Percentiles rank a stretch among this genome's conserved stretches.
These are phyloP conservation scores for Harlomillsia oculata DNA, from an alignment of 1,140 invertebrate species.

Conservation along the genomic window DNA sequence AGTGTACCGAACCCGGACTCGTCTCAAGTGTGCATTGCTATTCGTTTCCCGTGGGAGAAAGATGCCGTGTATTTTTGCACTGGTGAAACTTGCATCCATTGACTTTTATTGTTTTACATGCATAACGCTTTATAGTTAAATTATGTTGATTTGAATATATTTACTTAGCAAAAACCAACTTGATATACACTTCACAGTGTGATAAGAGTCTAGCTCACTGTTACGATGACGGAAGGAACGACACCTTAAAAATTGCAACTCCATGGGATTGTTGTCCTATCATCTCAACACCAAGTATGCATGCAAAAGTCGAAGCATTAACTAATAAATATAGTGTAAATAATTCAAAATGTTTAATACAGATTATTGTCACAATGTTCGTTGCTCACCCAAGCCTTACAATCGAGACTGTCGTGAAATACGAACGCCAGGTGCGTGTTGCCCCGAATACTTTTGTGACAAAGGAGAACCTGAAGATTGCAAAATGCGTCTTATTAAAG, in stretches of 20 bases:
- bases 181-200: neutral
- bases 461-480: neutral
- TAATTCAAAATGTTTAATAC: neutral
- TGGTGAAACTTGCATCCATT: neutral
- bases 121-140: too few species aligned
- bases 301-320: too few species aligned
- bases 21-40: neutral
- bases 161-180: neutral
- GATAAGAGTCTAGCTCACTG: neutral
- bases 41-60: constrained; percentile 9
- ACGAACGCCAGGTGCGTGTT: neutral
- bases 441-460: constrained; percentile 11
- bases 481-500: neutral
- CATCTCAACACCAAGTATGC: constrained; percentile 1
- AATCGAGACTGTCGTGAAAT: constrained; percentile 5
- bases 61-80: constrained; percentile 7
- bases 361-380: neutral
- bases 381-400: constrained; percentile 5
- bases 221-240: neutral
- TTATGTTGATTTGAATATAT: neutral
- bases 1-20: neutral
- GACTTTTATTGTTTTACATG: too few species aligned
- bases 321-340: neutral
- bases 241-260: constrained; percentile 8
- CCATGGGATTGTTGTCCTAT: constrained; percentile 20